Base-by-base conservation (phyloP, 2,888 invertebrate genomes). In the Lasioglossum figueresi region DNA sequence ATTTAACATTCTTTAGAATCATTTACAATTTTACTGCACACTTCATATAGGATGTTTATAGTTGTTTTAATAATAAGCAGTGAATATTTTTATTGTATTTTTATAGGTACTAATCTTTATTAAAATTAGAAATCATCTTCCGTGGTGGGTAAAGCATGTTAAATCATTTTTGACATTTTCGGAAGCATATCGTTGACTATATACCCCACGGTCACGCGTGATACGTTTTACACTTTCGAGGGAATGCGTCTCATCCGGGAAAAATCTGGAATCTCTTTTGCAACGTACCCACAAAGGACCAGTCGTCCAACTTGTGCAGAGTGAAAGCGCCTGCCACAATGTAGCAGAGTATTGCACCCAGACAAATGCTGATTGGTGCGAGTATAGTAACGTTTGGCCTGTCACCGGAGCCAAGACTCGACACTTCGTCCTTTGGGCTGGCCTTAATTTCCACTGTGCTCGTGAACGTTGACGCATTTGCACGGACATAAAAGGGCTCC, bases 291-390 rank as follows among this genome's bases (percentile, higher is more conserved):
- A 99, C 95, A 86, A 98, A 96, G 91, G 97, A 96, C 98, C 99
- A 98, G 94, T 98, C 98, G 94, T 99, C 99, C 96, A 99, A 96
- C 91, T 98, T 97, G 94, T 97, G 97, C 88, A 99, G 96, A 77
- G 98, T 97, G 87, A 98, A 96, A 2, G 99, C 98, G 23, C 99
- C 99, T 76, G 98, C 97, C 66, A 98, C 96, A 88, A 99, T 98
- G 95, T 99, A 99, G 93, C 98, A 97, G 90, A 98, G 97, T 97
- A 99, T 98, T 89, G 99, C 98, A 85, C 97, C 96, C 45, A 99
- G 96, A 95, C 99, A 99, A 73, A 99, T 96, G 81, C 98, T 95
- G 71, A 99, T 98, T 19, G 99, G 99, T 1, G 99, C 99, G 91
- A 98, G 95, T 92, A 99, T 98, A 93, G 98, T 97, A 91, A 91